Base-by-base conservation (phyloP, 2,888 invertebrate genomes). In the Spodoptera exigua region DNA sequence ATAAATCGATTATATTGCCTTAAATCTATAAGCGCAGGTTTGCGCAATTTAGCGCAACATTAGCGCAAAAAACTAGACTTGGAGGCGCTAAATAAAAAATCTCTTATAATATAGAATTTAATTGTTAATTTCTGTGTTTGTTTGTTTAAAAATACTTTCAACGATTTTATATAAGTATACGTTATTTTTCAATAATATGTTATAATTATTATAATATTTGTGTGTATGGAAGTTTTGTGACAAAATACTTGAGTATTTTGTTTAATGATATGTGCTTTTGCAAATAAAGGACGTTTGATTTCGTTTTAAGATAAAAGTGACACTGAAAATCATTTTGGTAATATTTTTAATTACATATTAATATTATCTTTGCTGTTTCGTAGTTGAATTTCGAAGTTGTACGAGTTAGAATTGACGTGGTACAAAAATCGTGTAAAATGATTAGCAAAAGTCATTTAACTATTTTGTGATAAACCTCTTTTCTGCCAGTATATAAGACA, bases 191-290 rank as follows among this genome's bases (percentile, higher is more conserved):
- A 27, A 27, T 27, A 5, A 27, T 27, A 18, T 4, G 39, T 39
- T 40, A 18, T n/a, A n/a, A n/a, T n/a, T n/a, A n/a, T n/a, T n/a
- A 41, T 41, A 12, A 53, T 21, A 44, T 3, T 43, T 43, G 59
- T 57, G 52, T 46, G 32, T 67, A 53, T 58, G 51, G 37, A 48
- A 53, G 43, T 27, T 56, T 41, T 44, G 32, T 39, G 21, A 55
- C 46, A 52, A 51, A 64, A 64, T 61, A 58, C 45, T 53, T 49
- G 7, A 27, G 47, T 70, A 58, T 49, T 63, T 57, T 44, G 16
- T 1, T 40, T 58, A 3, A 51, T 63, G 74, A 73, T 74, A 74
- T 73, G 74, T 73, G 60, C 10, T 62, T 68, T 68, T 68, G 74
- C 70, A 73, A 73, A 73, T 43, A 13, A 62, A 73, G 47, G 41